Evolutionary conservation across 1,140 invertebrate species (phyloP).

Genomic region (Drosophila arizonae): DNA sequence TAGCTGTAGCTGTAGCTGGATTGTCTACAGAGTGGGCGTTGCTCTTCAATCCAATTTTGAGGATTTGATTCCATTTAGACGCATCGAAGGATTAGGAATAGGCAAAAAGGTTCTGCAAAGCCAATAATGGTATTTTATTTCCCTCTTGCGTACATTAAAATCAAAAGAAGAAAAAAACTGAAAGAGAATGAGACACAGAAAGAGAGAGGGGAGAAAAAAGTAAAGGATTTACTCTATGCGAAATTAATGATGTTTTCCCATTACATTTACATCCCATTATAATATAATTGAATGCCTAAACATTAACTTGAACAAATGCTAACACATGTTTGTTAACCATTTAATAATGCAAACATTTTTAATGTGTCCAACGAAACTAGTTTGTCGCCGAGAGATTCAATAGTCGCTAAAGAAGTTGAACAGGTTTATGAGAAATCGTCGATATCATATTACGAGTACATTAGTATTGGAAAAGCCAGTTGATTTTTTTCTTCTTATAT

Average conservation of each 20-base stretch:
- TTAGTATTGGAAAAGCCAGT: not conserved
- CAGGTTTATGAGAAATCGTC: not conserved
- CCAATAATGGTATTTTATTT: conserved; percentile 71
- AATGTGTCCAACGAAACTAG: not conserved
- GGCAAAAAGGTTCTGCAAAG: conserved; percentile 56
- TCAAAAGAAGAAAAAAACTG: conserved; percentile 7
- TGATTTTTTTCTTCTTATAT: not conserved
- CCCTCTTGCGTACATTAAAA: conserved; percentile 71
- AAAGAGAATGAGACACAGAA: not conserved
- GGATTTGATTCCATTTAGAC: conserved; percentile 77
- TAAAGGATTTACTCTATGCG: conserved; percentile 57
- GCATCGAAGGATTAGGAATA: conserved; percentile 67
- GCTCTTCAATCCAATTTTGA: conserved; percentile 75
- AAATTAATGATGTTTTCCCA: conserved; percentile 78
- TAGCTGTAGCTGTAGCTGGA: not conserved
- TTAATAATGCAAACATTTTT: conserved; percentile 5
- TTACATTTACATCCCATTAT: conserved; percentile 81
- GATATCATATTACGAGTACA: conserved; percentile 3
- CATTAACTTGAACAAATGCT: conserved; percentile 30
- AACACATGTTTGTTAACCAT: conserved; percentile 42
- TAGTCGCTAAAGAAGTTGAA: not conserved
- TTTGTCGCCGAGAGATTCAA: conserved; percentile 3
- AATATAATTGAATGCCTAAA: conserved; percentile 38
- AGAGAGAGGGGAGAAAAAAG: not conserved
- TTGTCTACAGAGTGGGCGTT: conserved; percentile 73